phyloP scores from a whole-genome alignment of 1,140 invertebrate genomes.

The Eueides isabella region DNA sequence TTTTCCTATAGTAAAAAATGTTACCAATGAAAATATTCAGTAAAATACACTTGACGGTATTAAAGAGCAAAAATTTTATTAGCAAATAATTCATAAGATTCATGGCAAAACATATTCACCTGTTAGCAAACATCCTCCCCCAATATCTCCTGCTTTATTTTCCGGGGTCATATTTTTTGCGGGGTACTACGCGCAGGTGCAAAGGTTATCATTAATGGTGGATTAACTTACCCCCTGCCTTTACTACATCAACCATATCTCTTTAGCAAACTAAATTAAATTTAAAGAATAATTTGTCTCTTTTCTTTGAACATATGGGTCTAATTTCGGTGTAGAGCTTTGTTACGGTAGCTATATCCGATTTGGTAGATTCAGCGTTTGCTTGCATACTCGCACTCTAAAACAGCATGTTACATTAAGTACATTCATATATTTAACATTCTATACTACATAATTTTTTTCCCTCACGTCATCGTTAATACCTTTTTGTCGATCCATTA shows the following conservation, averaged over 20 bases:
- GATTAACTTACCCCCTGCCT: slow-evolving; percentile 60
- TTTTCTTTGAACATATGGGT: slow-evolving; percentile 40
- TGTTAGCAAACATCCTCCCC: slow-evolving; percentile 38
- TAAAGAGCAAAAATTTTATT: neutral
- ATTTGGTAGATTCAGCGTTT: no score
- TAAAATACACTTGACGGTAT: neutral
- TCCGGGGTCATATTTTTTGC: slow-evolving; percentile 59
- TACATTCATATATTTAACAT: neutral
- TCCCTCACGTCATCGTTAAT: neutral
- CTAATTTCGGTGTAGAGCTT: neutral
- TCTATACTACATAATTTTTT: neutral
- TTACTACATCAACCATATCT: slow-evolving; percentile 40
- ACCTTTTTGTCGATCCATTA: slow-evolving; percentile 30
- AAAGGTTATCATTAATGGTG: slow-evolving; percentile 66
- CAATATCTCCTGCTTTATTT: slow-evolving; percentile 47
- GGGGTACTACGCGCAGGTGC: slow-evolving; percentile 67
- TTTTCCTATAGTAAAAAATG: neutral
- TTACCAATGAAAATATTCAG: neutral
- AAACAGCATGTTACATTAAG: neutral
- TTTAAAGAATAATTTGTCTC: slow-evolving; percentile 31
- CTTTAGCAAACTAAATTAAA: slow-evolving; percentile 33
- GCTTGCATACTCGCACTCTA: no score
- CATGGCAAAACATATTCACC: slow-evolving; percentile 31
- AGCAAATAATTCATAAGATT: slow-evolving; percentile 21
- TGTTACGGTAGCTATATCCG: no score